A percentile compares a stretch with the other conserved stretches of the same genome.
Evolutionary conservation across 2,888 invertebrate species (phyloP).

Genomic region (Tenthredo amoena): DNA sequence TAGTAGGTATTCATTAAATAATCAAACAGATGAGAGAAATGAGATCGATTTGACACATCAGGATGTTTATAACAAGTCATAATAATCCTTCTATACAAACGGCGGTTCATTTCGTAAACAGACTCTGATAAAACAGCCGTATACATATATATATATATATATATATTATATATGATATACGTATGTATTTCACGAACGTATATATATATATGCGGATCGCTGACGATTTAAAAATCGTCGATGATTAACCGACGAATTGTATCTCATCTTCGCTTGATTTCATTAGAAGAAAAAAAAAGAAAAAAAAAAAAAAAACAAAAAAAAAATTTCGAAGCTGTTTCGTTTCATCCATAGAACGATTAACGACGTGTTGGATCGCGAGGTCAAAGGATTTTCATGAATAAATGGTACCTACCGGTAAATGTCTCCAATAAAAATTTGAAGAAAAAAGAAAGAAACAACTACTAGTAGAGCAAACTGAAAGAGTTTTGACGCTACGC

Average conservation of each 20-base stretch:
- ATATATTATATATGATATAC: too few relatives aligned
- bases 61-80: neutral
- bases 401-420: neutral
- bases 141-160: too few relatives aligned
- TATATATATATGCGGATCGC: too few relatives aligned
- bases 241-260: too few relatives aligned
- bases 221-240: too few relatives aligned
- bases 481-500: neutral
- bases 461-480: neutral
- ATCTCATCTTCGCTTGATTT: neutral
- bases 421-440: neutral
- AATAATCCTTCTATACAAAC: neutral
- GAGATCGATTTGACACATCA: slow-evolving; percentile 24
- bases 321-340: neutral
- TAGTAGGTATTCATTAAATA: neutral
- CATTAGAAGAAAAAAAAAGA: neutral
- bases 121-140: neutral
- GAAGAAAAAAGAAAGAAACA: neutral
- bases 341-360: too few relatives aligned
- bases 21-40: slow-evolving; percentile 8
- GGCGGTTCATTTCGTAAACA: neutral
- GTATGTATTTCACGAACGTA: too few relatives aligned
- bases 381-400: neutral
- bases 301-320: neutral
- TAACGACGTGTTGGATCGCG: neutral